Conservation (phyloP, 2,888 invertebrate species). For the Eristalinus sepulchralis region DNA sequence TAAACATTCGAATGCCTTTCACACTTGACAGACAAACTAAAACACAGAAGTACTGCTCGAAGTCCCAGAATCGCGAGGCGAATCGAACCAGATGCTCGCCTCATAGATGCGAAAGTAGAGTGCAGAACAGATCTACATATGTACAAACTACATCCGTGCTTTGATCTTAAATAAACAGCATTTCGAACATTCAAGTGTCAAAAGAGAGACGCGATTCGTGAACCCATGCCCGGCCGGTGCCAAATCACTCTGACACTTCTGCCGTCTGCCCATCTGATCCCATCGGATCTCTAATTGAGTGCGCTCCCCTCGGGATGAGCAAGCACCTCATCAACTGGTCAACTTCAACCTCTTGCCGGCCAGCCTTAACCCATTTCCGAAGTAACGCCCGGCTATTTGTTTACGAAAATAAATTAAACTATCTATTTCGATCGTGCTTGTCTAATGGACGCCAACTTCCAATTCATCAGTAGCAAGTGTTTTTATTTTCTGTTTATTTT, state of each 20-base stretch:
- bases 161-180: conserved; percentile 33
- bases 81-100: conserved; percentile 11
- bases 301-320: background rate
- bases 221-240: background rate
- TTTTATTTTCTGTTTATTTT: background rate
- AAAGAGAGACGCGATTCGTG: background rate
- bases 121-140: background rate
- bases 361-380: conserved; percentile 2
- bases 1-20: background rate
- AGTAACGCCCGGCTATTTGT: background rate
- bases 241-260: conserved; percentile 17
- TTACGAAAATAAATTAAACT: conserved; percentile 27
- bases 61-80: background rate
- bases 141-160: background rate
- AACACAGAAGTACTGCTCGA: conserved; percentile 15
- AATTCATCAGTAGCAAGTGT: conserved; percentile 1
- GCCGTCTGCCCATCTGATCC: conserved; percentile 1
- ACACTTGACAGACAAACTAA: background rate
- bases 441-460: conserved; percentile 1
- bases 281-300: conserved; percentile 5
- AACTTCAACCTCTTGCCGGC: conserved; percentile 2
- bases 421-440: conserved; percentile 32
- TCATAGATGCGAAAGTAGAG: background rate
- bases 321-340: background rate
- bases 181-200: background rate